Evolutionary conservation across 2,888 invertebrate species (phyloP).

Genomic region (Eumacrocentrus americanus): DNA sequence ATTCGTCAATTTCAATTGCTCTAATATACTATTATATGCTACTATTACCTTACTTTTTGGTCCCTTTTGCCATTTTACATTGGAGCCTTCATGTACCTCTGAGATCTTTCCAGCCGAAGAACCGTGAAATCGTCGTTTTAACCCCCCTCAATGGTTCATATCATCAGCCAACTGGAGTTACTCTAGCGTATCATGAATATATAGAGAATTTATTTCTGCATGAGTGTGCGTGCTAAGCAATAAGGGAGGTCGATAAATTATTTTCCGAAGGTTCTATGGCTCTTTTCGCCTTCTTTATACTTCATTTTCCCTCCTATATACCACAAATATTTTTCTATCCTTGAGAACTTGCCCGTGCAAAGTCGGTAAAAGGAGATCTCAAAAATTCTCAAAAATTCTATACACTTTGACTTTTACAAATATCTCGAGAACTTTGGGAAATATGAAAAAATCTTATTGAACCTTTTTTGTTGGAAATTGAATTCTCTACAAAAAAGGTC

Average conservation of each 20-base stretch:
- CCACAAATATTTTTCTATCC: not conserved
- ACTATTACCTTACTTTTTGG: too few species aligned
- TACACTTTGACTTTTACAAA: not conserved
- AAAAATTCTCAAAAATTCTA: not conserved
- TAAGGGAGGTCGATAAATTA: conserved; percentile 3
- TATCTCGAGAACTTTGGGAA: too few species aligned
- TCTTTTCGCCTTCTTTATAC: not conserved
- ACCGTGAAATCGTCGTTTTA: conserved; percentile 32
- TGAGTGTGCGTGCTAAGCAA: not conserved
- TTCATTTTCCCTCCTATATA: not conserved
- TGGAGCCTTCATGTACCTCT: conserved; percentile 5
- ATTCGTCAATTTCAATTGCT: too few species aligned
- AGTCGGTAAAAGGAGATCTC: too few species aligned
- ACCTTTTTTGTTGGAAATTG: too few species aligned
- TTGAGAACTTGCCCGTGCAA: not conserved
- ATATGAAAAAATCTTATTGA: too few species aligned
- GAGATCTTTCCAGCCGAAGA: conserved; percentile 30
- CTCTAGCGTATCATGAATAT: not conserved
- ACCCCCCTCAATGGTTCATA: not conserved
- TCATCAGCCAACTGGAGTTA: not conserved
- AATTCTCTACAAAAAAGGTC: too few species aligned
- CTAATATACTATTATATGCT: too few species aligned
- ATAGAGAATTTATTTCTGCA: not conserved
- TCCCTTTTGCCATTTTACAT: conserved; percentile 1
- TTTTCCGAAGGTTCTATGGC: not conserved